phyloP scores from a whole-genome alignment of 2,797 vertebrate genomes.

The Jordanella pulchra region DNA sequence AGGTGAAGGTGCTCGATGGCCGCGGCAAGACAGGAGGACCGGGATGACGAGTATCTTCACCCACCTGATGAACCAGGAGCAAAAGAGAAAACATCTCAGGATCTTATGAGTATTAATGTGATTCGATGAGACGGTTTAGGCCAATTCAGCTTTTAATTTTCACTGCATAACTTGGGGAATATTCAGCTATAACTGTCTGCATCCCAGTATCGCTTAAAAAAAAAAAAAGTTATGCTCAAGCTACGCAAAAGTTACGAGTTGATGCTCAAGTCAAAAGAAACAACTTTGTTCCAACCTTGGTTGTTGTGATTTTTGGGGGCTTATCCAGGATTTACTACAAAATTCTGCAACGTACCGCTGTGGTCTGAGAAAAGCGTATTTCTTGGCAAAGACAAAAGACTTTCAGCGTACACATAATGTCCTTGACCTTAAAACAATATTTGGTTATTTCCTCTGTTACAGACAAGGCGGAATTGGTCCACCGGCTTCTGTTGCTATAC shows the following conservation, averaged over 20 bases:
- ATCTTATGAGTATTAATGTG: conserved; percentile 13
- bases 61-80: conserved; percentile 78
- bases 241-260: too few species aligned
- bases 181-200: background rate
- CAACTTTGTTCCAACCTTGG: background rate
- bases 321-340: background rate
- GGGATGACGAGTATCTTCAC: conserved; percentile 90
- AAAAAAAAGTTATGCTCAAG: background rate
- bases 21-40: conserved; percentile 88
- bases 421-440: background rate
- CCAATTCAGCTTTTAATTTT: background rate
- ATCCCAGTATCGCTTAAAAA: background rate
- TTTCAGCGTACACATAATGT: background rate
- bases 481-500: background rate
- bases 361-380: background rate
- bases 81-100: conserved; percentile 41
- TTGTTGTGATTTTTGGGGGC: too few species aligned
- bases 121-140: background rate
- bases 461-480: background rate
- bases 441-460: background rate
- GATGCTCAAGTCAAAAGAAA: background rate
- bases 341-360: background rate
- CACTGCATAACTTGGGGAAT: background rate
- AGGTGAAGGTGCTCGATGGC: conserved; percentile 92
- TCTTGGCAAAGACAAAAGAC: background rate